Percentiles rank a stretch among this genome's conserved stretches.
phyloP scores from a whole-genome alignment of 1,140 invertebrate genomes.

The Papilio polytes region DNA sequence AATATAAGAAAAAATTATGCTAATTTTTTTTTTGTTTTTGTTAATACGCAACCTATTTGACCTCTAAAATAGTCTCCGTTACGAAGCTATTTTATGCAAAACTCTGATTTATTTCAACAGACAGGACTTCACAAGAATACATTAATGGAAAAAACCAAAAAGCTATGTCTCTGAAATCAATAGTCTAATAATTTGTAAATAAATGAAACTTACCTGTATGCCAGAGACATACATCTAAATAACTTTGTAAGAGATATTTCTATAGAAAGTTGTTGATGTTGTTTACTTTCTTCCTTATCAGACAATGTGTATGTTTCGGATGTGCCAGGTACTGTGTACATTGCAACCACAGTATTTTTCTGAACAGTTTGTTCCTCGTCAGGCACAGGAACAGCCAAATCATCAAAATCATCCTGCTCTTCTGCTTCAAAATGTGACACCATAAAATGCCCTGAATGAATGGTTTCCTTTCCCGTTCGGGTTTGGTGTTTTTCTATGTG shows the following conservation, averaged over 20 bases:
- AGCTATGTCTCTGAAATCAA: background rate
- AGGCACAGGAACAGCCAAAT: conserved; percentile 90
- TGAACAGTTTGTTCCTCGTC: conserved; percentile 84
- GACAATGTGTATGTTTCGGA: conserved; percentile 66
- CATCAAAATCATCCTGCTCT: conserved; percentile 94
- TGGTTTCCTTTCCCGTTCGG: conserved; percentile 87
- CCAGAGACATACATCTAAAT: conserved; percentile 98
- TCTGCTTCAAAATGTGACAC: conserved; percentile 97
- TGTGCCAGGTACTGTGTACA: conserved; percentile 68
- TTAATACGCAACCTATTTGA: conserved; percentile 26
- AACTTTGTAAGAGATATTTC: conserved; percentile 97
- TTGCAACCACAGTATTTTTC: conserved; percentile 77
- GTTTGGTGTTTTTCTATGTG: conserved; percentile 72
- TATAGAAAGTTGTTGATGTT: conserved; percentile 90
- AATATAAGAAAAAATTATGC: background rate
- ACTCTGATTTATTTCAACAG: background rate
- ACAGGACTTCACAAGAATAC: background rate
- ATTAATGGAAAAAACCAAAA: conserved; percentile 9
- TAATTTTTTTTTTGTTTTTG: background rate
- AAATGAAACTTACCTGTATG: conserved; percentile 91
- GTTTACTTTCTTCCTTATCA: conserved; percentile 81
- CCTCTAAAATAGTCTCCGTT: conserved; percentile 32
- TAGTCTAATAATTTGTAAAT: conserved; percentile 24
- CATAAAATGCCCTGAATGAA: conserved; percentile 99
- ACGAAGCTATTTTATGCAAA: background rate